Conservation (phyloP, 1,140 invertebrate genomes). For the Drosophila malerkotliana region DNA sequence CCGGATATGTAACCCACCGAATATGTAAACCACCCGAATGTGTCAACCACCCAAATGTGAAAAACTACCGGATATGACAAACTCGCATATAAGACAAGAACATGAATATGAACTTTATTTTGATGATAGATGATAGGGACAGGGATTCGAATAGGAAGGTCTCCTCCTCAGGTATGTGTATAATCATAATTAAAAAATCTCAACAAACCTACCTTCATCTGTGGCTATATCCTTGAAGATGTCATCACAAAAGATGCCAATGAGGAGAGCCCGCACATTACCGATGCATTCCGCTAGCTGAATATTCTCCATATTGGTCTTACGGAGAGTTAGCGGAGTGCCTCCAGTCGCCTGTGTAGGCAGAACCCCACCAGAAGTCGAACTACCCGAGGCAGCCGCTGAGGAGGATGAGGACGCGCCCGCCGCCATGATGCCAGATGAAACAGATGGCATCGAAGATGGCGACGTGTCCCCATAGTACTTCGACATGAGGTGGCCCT, state of each 20-base stretch:
- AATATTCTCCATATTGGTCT: constrained; percentile 89
- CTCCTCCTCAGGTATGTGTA: neutral
- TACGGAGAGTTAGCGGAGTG: constrained; percentile 73
- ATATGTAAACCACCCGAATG: no score
- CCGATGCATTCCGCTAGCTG: constrained; percentile 93
- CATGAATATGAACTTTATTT: no score
- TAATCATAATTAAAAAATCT: neutral
- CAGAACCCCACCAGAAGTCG: neutral
- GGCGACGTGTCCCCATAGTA: constrained; percentile 47
- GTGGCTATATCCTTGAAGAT: constrained; percentile 85
- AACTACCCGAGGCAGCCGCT: neutral
- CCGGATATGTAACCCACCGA: no score
- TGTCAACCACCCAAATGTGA: no score
- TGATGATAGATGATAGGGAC: no score
- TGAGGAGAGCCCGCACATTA: constrained; percentile 92
- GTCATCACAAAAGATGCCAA: constrained; percentile 92
- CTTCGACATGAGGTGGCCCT: constrained; percentile 34
- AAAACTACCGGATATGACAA: no score
- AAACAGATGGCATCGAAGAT: neutral
- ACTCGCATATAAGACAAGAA: no score
- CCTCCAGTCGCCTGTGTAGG: neutral
- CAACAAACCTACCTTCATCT: constrained; percentile 63
- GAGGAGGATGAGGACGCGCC: neutral
- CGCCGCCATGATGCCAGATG: neutral
- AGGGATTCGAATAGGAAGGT: no score